These are phyloP conservation scores for Sitobion miscanthi DNA, from an alignment of 1,140 invertebrate species.

Conservation along the genomic window DNA sequence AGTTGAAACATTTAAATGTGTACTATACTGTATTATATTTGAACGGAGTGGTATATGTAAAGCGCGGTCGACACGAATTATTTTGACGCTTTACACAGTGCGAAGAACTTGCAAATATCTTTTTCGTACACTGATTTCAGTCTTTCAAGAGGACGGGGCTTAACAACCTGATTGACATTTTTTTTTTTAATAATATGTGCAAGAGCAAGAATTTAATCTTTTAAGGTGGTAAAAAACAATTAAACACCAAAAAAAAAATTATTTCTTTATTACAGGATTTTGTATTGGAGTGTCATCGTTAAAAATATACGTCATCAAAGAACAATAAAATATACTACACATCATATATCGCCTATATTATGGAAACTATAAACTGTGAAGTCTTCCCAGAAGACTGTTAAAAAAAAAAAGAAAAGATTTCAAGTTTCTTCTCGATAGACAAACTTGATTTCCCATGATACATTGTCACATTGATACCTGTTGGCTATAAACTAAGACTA, in stretches of 20 bases:
- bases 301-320: background rate
- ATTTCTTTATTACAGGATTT: background rate
- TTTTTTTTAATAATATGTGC: background rate
- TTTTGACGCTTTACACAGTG: background rate
- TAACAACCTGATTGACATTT: background rate
- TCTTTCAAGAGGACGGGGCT: background rate
- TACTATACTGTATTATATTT: background rate
- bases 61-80: background rate
- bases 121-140: background rate
- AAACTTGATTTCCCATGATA: background rate
- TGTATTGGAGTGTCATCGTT: background rate
- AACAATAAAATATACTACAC: background rate
- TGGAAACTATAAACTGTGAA: background rate
- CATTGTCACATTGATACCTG: background rate
- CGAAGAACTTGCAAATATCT: background rate
- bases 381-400: background rate
- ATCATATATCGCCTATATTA: background rate
- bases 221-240: background rate
- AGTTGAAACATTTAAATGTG: background rate
- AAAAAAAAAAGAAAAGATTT: background rate
- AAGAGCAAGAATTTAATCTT: background rate
- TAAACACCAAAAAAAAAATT: background rate
- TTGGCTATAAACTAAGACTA: background rate
- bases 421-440: background rate
- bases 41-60: background rate